phyloP scores from a whole-genome alignment of 2,888 invertebrate species.

The Muscina levida region DNA sequence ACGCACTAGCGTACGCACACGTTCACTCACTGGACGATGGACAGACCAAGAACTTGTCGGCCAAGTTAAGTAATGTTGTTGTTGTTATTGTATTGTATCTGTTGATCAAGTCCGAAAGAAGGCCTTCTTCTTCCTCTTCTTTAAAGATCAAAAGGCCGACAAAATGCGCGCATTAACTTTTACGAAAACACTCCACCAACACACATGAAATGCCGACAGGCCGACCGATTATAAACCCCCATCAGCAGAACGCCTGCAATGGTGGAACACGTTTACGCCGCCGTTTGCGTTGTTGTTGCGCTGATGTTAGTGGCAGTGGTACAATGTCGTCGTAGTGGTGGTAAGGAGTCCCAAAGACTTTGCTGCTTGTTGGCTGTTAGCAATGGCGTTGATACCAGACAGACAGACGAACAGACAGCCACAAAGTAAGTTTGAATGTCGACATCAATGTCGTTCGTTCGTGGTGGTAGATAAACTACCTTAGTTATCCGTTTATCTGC shows the following conservation, averaged over 20 bases:
- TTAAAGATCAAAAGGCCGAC: constrained; percentile 67
- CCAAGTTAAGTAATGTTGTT: constrained; percentile 3
- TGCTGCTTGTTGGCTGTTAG: constrained; percentile 29
- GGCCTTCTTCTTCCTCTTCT: too few species aligned
- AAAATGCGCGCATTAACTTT: constrained; percentile 72
- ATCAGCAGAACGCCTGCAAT: constrained; percentile 33
- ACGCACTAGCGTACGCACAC: too few species aligned
- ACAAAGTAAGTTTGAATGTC: constrained; percentile 50
- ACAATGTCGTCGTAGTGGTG: neutral
- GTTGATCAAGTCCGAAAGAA: constrained; percentile 37
- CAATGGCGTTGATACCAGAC: constrained; percentile 32
- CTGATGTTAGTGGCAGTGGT: neutral
- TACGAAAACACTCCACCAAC: constrained; percentile 55
- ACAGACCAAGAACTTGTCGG: constrained; percentile 14
- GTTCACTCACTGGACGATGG: constrained; percentile 20
- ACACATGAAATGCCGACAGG: neutral
- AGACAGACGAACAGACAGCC: constrained; percentile 22
- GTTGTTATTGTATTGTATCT: constrained; percentile 28
- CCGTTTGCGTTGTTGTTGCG: neutral
- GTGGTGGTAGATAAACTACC: constrained; percentile 37
- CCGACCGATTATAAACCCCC: constrained; percentile 45
- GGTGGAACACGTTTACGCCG: constrained; percentile 34
- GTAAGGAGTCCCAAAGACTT: constrained; percentile 15
- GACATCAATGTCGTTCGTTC: constrained; percentile 39
- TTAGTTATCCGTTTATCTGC: constrained; percentile 61